Evolutionary conservation across 2,888 invertebrate genomes (phyloP).

Genomic region (Odiellus spinosus): DNA sequence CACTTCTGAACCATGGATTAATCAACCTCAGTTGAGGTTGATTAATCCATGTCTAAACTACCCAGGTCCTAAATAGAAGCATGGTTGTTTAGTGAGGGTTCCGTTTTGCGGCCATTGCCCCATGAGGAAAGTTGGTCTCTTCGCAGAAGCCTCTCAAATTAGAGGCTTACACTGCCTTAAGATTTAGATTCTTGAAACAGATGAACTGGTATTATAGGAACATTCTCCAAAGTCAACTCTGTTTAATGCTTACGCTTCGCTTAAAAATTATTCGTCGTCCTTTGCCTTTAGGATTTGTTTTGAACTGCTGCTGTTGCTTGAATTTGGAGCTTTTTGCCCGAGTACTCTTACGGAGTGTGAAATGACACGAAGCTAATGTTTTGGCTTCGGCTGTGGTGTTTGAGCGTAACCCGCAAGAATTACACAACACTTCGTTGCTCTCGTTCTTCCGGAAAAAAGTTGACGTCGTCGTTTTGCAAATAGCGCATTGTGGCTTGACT

Average conservation of each 20-base stretch:
- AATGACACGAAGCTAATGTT: slow-evolving; percentile 2
- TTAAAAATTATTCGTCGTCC: slow-evolving; percentile 55
- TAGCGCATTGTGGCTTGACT: slow-evolving; percentile 46
- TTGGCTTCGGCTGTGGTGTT: background rate
- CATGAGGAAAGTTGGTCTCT: too few species aligned
- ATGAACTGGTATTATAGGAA: too few species aligned
- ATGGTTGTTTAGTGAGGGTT: too few species aligned
- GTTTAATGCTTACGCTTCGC: slow-evolving; percentile 40
- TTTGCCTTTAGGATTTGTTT: slow-evolving; percentile 42
- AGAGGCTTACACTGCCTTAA: too few species aligned
- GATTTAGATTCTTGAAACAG: too few species aligned
- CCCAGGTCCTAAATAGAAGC: too few species aligned
- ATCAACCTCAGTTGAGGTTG: too few species aligned
- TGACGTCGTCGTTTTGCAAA: slow-evolving; percentile 51
- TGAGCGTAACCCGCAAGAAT: slow-evolving; percentile 39
- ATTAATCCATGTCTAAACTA: too few species aligned
- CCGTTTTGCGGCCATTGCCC: too few species aligned
- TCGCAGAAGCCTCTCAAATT: too few species aligned
- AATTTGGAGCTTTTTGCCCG: slow-evolving; percentile 18
- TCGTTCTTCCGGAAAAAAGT: slow-evolving; percentile 59
- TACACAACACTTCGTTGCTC: slow-evolving; percentile 52
- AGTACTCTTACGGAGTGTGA: slow-evolving; percentile 18
- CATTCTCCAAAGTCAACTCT: too few species aligned
- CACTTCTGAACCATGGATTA: too few species aligned
- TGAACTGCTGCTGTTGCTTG: slow-evolving; percentile 14